Base-by-base conservation (phyloP, 1,140 invertebrate genomes). In the Mactra quadrangularis region DNA sequence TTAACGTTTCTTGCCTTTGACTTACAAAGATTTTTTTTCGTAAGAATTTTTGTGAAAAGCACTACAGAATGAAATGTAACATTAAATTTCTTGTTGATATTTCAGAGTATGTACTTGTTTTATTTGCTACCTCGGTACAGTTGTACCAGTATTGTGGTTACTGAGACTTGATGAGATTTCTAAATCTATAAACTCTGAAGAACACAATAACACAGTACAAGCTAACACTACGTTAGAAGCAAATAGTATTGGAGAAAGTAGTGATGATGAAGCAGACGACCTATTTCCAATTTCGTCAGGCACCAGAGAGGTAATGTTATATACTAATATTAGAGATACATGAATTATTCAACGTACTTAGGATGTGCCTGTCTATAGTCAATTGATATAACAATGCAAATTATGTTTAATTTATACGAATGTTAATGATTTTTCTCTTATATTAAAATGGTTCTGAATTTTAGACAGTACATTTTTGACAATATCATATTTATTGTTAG, bases 21-120 rank as follows among this genome's bases (percentile, higher is more conserved):
- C n/a, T n/a, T n/a, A n/a, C n/a, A n/a, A n/a, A n/a, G n/a, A n/a
- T n/a, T n/a, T n/a, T n/a, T n/a, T n/a, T n/a, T n/a, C n/a, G n/a
- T n/a, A n/a, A n/a, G n/a, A n/a, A n/a, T n/a, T n/a, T n/a, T n/a
- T n/a, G n/a, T n/a, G n/a, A n/a, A n/a, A n/a, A n/a, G n/a, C n/a
- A n/a, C n/a, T n/a, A n/a, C n/a, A n/a, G n/a, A n/a, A n/a, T n/a
- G n/a, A n/a, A n/a, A n/a, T n/a, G n/a, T n/a, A n/a, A n/a, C n/a
- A n/a, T n/a, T n/a, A n/a, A n/a, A n/a, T n/a, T n/a, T n/a, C n/a
- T n/a, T n/a, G n/a, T n/a, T n/a, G n/a, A n/a, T n/a, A 11, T 33
- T 66, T 17, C 22, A 78, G 76, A 45, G 38, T 78, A 22, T 78
- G 76, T 50, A 78, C 76, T 1, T 52, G 60, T 55, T 78, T 78